Evolutionary conservation across 2,797 vertebrate species (phyloP), one percentile per base, ranked within the genome.

Genomic region (Eupleurogrammus muticus): DNA sequence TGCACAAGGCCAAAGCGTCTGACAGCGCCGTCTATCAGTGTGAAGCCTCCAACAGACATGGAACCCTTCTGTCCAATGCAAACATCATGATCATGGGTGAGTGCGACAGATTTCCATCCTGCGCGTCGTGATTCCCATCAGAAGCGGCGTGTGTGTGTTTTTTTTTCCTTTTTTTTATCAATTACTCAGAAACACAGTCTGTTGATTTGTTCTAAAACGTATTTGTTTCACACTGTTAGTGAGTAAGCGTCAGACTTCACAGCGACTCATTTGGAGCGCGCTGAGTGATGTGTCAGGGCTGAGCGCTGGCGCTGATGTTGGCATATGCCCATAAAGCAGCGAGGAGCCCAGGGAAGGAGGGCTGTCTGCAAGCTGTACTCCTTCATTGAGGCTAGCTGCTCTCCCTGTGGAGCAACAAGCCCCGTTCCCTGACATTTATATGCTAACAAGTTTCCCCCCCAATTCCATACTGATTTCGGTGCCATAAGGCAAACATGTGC

Each of bases 21-120:
- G 96, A 99, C 92, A 97, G 95, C 0, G 96, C 96, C 0, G 97
- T 98, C 32, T 98, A 95, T 84, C 98, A 99, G 82, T 99, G 98
- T 0, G 96, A 98, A 82, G 97, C 96, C 56, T 94, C 93, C 53
- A 99, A 98, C 85, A 91, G 83, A 64, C 97, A 98, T 0, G 97
- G 98, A 13, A 95, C 90, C 52, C 92, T 99, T 58, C 92, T 99
- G 52, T 92, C 95, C 23, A 99, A 94, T 0, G 96, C 95, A 73
- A 98, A 97, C 20, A 90, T 99, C 35, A 94, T 99, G 64, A 94
- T 99, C 10, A 94, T 98, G 84, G 96, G 98, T 99, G 82, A 95
- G 96, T 90, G 1, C 11, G 12, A 48, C 20, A 12, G 8, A 16
- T 36, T 38, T 40, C 14, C 5, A 8, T 9, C 13, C 40, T 6